Evolutionary conservation across 2,797 vertebrate species (phyloP).

Genomic region (Perodicticus potto): DNA sequence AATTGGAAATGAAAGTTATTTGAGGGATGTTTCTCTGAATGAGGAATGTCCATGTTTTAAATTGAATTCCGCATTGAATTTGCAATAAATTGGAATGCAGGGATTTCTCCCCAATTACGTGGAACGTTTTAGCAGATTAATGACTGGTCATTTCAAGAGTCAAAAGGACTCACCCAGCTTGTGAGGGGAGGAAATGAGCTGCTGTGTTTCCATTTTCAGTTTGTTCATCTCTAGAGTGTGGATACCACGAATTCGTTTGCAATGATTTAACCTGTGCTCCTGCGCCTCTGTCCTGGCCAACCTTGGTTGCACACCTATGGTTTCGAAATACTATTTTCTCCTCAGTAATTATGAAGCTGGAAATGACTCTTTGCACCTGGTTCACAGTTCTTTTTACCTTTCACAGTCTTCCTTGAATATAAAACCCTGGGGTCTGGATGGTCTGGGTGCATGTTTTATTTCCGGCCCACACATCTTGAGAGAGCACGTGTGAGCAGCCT

Average conservation of each 20-base stretch:
- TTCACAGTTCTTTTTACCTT: slow-evolving; percentile 55
- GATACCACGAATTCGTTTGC: slow-evolving; percentile 73
- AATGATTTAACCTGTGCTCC: slow-evolving; percentile 53
- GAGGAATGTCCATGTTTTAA: slow-evolving; percentile 81
- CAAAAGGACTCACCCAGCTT: slow-evolving; percentile 90
- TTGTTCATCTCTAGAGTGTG: slow-evolving; percentile 45
- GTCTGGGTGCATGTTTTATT: slow-evolving; percentile 62
- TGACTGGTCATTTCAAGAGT: slow-evolving; percentile 92
- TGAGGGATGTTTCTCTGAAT: slow-evolving; percentile 76
- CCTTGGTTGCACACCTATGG: slow-evolving; percentile 64
- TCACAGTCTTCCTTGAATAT: slow-evolving; percentile 29
- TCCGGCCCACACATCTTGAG: not conserved
- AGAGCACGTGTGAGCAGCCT: slow-evolving; percentile 1
- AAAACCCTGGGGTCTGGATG: not conserved
- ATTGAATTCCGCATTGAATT: slow-evolving; percentile 78
- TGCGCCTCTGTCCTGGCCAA: slow-evolving; percentile 29
- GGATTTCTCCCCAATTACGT: slow-evolving; percentile 89
- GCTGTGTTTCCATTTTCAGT: slow-evolving; percentile 64
- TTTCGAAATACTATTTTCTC: not conserved
- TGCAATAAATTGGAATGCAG: slow-evolving; percentile 88
- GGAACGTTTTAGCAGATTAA: slow-evolving; percentile 90
- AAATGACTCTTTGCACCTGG: slow-evolving; percentile 50
- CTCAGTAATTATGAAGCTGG: slow-evolving; percentile 14
- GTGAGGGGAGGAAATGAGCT: slow-evolving; percentile 89
- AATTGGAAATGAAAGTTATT: slow-evolving; percentile 83